Base-by-base conservation (phyloP, 2,888 invertebrate genomes). In the Cepaea hortensis region DNA sequence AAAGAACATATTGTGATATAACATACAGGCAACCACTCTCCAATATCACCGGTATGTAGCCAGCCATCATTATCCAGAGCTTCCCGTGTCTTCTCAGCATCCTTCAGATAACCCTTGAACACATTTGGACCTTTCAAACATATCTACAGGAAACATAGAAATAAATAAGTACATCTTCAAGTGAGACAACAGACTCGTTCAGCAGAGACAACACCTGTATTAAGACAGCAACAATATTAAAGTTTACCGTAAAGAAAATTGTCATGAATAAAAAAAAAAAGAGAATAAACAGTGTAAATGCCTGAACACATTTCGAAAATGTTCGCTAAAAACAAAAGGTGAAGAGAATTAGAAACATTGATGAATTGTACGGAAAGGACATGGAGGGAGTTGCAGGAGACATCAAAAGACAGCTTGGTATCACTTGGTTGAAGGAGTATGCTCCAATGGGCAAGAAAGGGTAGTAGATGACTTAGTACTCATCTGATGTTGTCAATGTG, bases 61-160 rank as follows among this genome's bases (percentile, higher is more conserved):
- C 94, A 94, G 18, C 94, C 93, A 72, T 93, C 93, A 7, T 88
- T 87, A 88, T 94, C 94, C n/a, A 99, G 96, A n/a, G 97, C 97
- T 93, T 98, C 97, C 72, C 96, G 96, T 5, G 99, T 99, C 95
- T 97, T 97, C 93, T 98, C 98, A 0, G 97, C 96, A 95, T 98
- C 98, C 90, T 98, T 98, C 95, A 97, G 98, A 95, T 98, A 98
- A 0, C 98, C 98, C 92, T 96, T 96, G 95, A 98, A 98, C 62
- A 99, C 98, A 94, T 98, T 98, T 46, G 97, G 96, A 61, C 99
- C 99, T 93, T 98, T 97, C 85, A 99, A 97, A 94, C 99, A 99
- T 65, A 99, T 97, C 94, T 95, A 91, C n/a, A 61, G 23, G 4
- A 23, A 73, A 20, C 72, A 73, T 50, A 72, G 3, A 61, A 68